phyloP scores from a whole-genome alignment of 2,797 vertebrate species.

The Anolis apletophallus region DNA sequence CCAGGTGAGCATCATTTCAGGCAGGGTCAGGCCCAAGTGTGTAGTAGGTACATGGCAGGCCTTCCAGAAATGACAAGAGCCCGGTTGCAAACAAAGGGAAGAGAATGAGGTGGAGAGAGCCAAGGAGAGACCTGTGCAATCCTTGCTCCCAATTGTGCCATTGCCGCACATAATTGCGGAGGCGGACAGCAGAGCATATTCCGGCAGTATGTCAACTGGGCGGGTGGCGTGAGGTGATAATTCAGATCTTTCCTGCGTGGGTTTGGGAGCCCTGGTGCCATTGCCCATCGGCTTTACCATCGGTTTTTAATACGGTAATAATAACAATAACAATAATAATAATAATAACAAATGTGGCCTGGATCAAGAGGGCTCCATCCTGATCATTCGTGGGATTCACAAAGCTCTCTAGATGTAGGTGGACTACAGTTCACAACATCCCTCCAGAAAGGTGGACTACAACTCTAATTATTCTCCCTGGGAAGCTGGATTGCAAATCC shows the following conservation, averaged over 20 bases:
- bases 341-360: too few relatives aligned
- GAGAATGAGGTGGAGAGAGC: background rate
- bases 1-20: conserved; percentile 13
- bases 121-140: background rate
- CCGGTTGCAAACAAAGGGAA: background rate
- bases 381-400: too few relatives aligned
- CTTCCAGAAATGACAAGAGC: background rate
- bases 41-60: background rate
- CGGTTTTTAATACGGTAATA: too few relatives aligned
- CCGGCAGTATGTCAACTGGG: conserved; percentile 32
- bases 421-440: too few relatives aligned
- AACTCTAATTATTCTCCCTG: too few relatives aligned
- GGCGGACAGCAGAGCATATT: background rate
- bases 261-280: background rate
- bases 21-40: background rate
- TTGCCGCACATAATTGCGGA: background rate
- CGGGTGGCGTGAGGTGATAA: background rate
- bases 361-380: too few relatives aligned
- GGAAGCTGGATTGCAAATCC: too few relatives aligned
- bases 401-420: too few relatives aligned
- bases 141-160: background rate
- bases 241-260: background rate
- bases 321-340: too few relatives aligned
- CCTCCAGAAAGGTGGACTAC: too few relatives aligned
- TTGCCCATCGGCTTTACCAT: background rate